Evolutionary conservation across 1,140 invertebrate genomes (phyloP), one percentile per base, ranked within the genome.

Genomic region (Drosophila melanica): DNA sequence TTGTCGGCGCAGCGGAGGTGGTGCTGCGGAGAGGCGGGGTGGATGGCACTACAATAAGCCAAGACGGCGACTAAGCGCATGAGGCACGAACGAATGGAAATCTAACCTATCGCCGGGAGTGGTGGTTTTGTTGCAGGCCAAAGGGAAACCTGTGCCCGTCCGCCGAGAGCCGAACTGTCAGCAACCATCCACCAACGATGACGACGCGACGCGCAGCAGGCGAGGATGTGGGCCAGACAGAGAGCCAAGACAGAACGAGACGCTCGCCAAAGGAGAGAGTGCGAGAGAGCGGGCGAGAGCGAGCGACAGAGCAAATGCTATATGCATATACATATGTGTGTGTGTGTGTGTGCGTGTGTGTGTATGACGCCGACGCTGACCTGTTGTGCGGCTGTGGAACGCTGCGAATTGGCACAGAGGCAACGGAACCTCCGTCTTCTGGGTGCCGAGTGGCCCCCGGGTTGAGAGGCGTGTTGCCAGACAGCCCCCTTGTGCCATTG

Each of bases 101-200:
- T 69, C 75, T 70, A 79, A 79, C 77, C 77, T 79, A 80, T 77
- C 72, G 65, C 70, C 65, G 64, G 81, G 69, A 80, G 73, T 75
- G 81, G 77, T 81, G 74, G 86, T 84, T 77, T 73, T 65, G 64
- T 73, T 65, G 64, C 39, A 44, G 57, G 57, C 67, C 73, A 67
- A 64, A 78, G 63, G 58, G 60, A 77, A 59, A 59, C 68, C 54
- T 65, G 35, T 63, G 66, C 16, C n/a, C 47, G 64, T 64, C 79
- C 82, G 66, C 51, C 67, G 82, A 87, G 84, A 87, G 73, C 71
- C 79, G 79, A 84, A 77, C 82, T 87, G 82, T 87, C 82, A 89
- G 79, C 84, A 71, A 89, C 65, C 84, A 82, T 77, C 84, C 84
- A 87, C 82, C 82, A 59, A 39, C 59, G 42, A 48, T 55, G 58